These are phyloP conservation scores for Tor tambroides DNA, from an alignment of 2,113 vertebrate species.

Conservation along the genomic window DNA sequence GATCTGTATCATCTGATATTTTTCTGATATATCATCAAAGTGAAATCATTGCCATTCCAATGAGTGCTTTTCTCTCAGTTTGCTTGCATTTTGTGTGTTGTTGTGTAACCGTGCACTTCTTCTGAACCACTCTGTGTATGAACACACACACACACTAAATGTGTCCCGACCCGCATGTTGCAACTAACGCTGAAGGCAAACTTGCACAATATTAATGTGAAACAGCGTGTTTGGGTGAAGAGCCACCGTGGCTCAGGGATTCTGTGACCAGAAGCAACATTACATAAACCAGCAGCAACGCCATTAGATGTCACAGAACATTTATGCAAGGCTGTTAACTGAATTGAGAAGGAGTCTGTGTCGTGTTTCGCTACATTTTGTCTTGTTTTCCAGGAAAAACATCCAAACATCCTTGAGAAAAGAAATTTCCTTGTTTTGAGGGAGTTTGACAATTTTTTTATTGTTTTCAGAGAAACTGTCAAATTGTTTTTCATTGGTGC, in stretches of 20 bases:
- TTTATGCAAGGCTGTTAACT: slow-evolving; percentile 8
- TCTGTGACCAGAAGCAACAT: slow-evolving; percentile 22
- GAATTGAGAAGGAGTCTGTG: neutral
- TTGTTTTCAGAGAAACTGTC: neutral
- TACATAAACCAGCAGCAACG: neutral
- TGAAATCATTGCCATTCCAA: neutral
- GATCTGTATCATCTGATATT: too few relatives aligned
- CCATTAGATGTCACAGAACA: slow-evolving; percentile 21
- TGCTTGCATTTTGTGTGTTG: neutral
- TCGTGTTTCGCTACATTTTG: neutral
- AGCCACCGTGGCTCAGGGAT: neutral
- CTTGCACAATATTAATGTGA: neutral
- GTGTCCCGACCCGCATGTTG: neutral
- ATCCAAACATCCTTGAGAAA: neutral
- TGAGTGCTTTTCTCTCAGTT: neutral
- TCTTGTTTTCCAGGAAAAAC: neutral
- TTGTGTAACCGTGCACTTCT: neutral
- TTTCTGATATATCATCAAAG: neutral
- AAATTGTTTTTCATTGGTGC: neutral
- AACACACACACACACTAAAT: neutral
- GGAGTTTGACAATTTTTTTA: neutral
- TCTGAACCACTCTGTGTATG: neutral
- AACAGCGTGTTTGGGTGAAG: neutral
- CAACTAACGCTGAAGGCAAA: neutral
- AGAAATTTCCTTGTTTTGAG: neutral